A percentile compares a stretch with the other conserved stretches of the same genome.
Evolutionary conservation across 2,888 invertebrate genomes (phyloP).

Genomic region (Tetanocera ferruginea): DNA sequence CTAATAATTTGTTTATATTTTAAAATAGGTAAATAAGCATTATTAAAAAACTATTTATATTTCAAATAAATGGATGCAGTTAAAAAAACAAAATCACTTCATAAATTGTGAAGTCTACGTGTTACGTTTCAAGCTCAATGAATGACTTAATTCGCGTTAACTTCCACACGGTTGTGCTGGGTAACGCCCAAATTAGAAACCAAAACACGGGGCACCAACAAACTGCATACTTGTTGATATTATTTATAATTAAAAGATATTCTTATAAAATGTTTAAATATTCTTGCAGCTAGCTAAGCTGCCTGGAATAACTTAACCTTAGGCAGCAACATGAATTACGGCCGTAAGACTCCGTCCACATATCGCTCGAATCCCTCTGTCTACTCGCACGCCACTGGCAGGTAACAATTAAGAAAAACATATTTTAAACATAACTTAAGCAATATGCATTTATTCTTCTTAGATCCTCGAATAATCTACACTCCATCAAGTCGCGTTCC

Average conservation of each 20-base stretch:
- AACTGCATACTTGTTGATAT: neutral
- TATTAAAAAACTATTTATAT: no score
- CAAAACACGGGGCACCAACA: neutral
- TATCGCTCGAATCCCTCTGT: constrained; percentile 87
- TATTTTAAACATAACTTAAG: constrained; percentile 42
- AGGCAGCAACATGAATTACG: constrained; percentile 75
- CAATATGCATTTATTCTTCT: neutral
- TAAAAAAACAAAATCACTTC: no score
- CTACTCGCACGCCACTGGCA: constrained; percentile 87
- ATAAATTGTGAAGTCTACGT: no score
- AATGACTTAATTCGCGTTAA: neutral
- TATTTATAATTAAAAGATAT: neutral
- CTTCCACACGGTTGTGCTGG: neutral
- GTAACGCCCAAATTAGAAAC: constrained; percentile 43
- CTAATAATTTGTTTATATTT: neutral
- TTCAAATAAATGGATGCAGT: no score
- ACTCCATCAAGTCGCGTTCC: constrained; percentile 80
- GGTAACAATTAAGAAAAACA: constrained; percentile 67
- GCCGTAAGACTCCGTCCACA: constrained; percentile 86
- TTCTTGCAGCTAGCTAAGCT: neutral
- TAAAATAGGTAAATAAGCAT: neutral
- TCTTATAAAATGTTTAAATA: neutral
- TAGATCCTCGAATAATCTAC: constrained; percentile 85
- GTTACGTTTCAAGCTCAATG: neutral
- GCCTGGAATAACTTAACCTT: neutral